Evolutionary conservation across 2,113 vertebrate species (phyloP), one percentile per base, ranked within the genome.

Genomic region (Phalacrocorax carbo): DNA sequence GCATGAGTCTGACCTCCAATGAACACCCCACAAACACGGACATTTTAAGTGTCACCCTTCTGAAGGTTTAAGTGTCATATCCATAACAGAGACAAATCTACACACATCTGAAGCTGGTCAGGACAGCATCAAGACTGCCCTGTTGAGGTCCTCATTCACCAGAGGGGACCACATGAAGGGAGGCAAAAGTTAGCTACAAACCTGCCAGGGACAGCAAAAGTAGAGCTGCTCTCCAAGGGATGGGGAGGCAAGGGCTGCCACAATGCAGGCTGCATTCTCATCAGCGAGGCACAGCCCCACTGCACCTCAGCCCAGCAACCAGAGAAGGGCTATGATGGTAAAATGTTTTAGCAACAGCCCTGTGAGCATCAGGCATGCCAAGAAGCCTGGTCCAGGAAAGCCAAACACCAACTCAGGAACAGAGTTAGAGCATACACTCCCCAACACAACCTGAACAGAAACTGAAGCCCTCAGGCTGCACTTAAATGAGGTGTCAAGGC

Each of bases 381-480:
- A 55, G 15, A 81, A 64, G 15, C 14, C 27, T 55, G 23, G 7
- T 22, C 42, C 38, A 69, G 27, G 4, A 48, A 93, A 69, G 13
- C 6, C 42, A 77, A 54, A 36, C 20, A 73, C 10, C 26, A 54
- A 4, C 26, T 23, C 4, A 18, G 5, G 21, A 60, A 32, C 4
- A 49, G 3, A 57, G 1, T 5, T 16, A 57, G 4, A 55, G 5
- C 11, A 40, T 0, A 0, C 3, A 8, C 22, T 34, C 26, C 8
- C 5, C 27, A 34, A 8, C 15, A 27, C 3, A 48, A 1, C 10
- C 30, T 26, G 34, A 1, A 5, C 2, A 32, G 0, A 13, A 25
- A 1, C 4, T 4, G 2, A 23, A 0, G 1, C 3, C 23, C 13
- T n/a, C 1, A 4, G 40, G 16, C 27, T 70, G 40, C 79, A 40